Base-by-base conservation (phyloP, 2,113 vertebrate genomes). In the Vulpes ferrilata region DNA sequence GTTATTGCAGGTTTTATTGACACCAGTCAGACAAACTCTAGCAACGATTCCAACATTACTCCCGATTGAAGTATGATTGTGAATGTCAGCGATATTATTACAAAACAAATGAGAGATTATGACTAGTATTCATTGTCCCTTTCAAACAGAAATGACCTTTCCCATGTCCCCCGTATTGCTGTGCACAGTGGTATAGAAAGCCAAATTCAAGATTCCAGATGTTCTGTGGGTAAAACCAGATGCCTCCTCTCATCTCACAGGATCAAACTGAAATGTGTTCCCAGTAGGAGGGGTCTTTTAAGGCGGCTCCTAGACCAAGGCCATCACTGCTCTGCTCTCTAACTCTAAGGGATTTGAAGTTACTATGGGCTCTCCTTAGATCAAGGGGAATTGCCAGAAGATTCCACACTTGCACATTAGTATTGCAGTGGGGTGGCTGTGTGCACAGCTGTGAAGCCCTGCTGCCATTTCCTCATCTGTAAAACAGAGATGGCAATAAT, bases 81-180 rank as follows among this genome's bases (percentile, higher is more conserved):
- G 83, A 69, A 88, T 48, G 69, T n/a, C 43, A 27, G 38, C 32
- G 7, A 17, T 22, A 5, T 19, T 20, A 81, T 25, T 62, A 82
- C 67, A 78, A 86, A 78, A 57, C 7, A 27, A 71, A 67, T 12
- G 19, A 78, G 76, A 87, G 76, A 48, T n/a, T 22, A 43, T 0
- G 16, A 57, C 51, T 10, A 0, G 59, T 9, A 10, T 51, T 67
- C 76, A 82, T 9, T 12, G 19, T 82, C 51, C 57, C 48, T 22
- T 82, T 64, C 30, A 15, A n/a, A 79, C 13, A 88, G n/a, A 74
- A 15, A 17, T 15, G 30, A 35, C 22, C 53, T 1, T 22, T 69
- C 32, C 25, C 53, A 0, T 2, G 3, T 30, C 25, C 20, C 27
- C n/a, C 8, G 1, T 17, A n/a, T 69, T n/a, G 43, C 6, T 9